Percentiles rank a stretch among this genome's conserved stretches.
These are phyloP conservation scores for Platycnemis pennipes DNA, from an alignment of 2,888 invertebrate species.

Conservation along the genomic window DNA sequence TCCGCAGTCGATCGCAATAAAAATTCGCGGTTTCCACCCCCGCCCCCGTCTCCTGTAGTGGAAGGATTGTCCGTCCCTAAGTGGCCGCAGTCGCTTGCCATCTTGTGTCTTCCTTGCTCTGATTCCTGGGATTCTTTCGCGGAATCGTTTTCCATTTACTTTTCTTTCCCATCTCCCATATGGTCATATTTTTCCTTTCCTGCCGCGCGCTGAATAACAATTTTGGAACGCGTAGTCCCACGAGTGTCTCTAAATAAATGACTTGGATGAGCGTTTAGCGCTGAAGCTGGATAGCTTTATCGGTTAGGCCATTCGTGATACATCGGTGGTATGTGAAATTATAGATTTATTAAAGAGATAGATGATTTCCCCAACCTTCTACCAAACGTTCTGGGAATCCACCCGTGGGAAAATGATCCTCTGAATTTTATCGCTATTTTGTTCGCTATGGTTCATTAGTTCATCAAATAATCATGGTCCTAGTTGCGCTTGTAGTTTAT, in stretches of 20 bases:
- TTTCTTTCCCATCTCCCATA: neutral
- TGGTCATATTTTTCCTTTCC: neutral
- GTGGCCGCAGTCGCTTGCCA: neutral
- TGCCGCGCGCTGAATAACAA: neutral
- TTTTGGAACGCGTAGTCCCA: neutral
- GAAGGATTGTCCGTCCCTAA: neutral
- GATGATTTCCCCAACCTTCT: too few relatives aligned
- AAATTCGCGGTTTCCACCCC: neutral
- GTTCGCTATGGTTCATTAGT: neutral
- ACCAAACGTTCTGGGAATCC: neutral
- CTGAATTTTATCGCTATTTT: neutral
- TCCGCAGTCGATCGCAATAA: neutral
- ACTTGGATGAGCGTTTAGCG: neutral
- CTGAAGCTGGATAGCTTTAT: neutral
- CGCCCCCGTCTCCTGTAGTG: neutral
- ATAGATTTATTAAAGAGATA: neutral
- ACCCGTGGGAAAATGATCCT: neutral
- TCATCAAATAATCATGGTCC: neutral
- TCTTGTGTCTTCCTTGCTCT: neutral
- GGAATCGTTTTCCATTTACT: neutral
- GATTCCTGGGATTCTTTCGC: neutral
- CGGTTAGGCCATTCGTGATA: neutral
- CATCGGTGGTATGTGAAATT: neutral
- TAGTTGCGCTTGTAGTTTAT: too few relatives aligned
- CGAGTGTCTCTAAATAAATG: neutral